Base-by-base conservation (phyloP, 2,888 invertebrate genomes). In the Ectobius pallidus region DNA sequence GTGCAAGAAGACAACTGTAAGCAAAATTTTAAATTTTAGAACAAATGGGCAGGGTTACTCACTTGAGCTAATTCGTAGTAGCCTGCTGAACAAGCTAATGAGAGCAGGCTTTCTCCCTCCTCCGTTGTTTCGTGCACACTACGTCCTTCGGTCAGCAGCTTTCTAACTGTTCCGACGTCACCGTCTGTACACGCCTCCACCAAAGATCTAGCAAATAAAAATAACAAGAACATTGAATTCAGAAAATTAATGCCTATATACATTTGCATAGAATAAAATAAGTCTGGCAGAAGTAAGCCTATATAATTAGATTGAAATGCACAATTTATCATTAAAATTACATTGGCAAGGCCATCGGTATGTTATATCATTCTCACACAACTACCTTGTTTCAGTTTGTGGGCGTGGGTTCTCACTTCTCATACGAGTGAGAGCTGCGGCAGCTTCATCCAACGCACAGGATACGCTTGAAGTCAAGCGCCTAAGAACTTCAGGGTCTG, bases 61-160 rank as follows among this genome's bases (percentile, higher is more conserved):
- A 93, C 96, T 89, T 97, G 96, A 78, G 97, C 97, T 78, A 98
- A 89, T 85, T 98, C 97, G 86, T 94, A 97, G 86, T 97, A 97
- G 67, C 98, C 98, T 75, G 97, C 97, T 75, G 97, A 96, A 85
- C 98, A 98, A 75, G 98, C 98, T 80, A 98, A 90, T 71, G 97
- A 97, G 76, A 99, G 88, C 76, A 99, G 87, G 80, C 96, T 96
- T 85, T 99, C 98, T 77, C 97, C 98, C 84, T 98, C 97, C 84
- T 98, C 97, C 74, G 96, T 96, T 77, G 97, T 96, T 86, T 97
- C 97, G 87, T 96, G 95, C 75, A 97, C 94, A 80, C 94, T 95
- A 73, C 95, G 90, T 68, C 97, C 97, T 84, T 97, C 97, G 67
- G 95, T 95, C 75, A 97, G 88, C 76, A 97, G 88, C 83, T 95